These are phyloP conservation scores for Pantherophis guttatus DNA, from an alignment of 2,113 vertebrate genomes.

Conservation along the genomic window DNA sequence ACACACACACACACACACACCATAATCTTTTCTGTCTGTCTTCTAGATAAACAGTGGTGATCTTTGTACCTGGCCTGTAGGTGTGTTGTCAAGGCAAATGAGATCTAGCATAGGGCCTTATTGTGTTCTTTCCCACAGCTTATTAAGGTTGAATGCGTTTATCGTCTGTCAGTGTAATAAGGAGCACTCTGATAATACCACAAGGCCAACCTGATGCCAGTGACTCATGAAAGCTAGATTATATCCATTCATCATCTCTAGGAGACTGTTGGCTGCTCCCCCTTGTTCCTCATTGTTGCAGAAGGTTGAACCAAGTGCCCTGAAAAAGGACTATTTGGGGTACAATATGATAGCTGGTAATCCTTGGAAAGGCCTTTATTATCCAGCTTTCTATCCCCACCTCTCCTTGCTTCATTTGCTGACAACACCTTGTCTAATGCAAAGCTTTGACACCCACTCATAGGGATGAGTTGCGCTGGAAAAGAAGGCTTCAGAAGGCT, in stretches of 20 bases:
- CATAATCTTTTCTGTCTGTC: conserved; percentile 51
- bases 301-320: neutral
- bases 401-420: neutral
- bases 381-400: neutral
- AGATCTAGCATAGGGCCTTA: conserved; percentile 65
- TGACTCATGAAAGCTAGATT: conserved; percentile 54
- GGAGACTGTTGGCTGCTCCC: conserved; percentile 29
- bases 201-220: conserved; percentile 51
- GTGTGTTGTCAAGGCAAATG: conserved; percentile 71
- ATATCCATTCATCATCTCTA: conserved; percentile 31
- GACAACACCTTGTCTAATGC: conserved; percentile 47
- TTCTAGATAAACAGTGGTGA: conserved; percentile 58
- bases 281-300: neutral
- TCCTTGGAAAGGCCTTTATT: neutral
- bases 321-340: neutral
- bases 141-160: conserved; percentile 67
- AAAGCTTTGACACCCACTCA: conserved; percentile 55
- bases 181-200: conserved; percentile 60
- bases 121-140: conserved; percentile 65
- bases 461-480: conserved; percentile 28
- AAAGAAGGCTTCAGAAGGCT: conserved; percentile 38
- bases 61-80: conserved; percentile 67
- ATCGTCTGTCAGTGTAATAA: conserved; percentile 64
- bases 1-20: neutral
- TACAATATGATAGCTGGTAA: neutral